Conservation (phyloP, 1,140 invertebrate genomes). For the Ephestia elutella region DNA sequence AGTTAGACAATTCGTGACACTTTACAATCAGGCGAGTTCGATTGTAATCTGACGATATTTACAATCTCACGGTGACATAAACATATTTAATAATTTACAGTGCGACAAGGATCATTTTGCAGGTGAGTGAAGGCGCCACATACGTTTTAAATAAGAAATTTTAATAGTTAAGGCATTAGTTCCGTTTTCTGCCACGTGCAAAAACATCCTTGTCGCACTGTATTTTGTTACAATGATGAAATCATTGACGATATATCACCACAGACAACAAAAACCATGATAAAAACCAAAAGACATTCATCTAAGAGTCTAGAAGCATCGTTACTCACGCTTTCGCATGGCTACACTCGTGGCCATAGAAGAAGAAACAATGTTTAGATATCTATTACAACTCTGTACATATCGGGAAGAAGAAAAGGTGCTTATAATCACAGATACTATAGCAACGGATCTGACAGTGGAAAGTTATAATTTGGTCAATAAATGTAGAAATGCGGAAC, state of each 20-base stretch:
- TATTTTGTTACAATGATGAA: no score
- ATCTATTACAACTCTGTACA: conserved; percentile 33
- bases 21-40: no score
- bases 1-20: no score
- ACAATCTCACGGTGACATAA: no score
- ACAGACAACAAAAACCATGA: conserved; percentile 24
- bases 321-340: conserved; percentile 73
- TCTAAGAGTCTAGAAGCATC: conserved; percentile 58
- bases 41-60: no score
- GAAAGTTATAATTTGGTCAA: neutral
- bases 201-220: no score
- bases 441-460: neutral
- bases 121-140: no score
- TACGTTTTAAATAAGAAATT: no score
- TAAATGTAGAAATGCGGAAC: neutral
- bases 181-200: no score
- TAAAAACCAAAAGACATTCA: conserved; percentile 50
- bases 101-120: no score
- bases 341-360: conserved; percentile 68
- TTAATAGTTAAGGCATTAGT: no score
- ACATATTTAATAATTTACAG: no score
- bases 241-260: conserved; percentile 20
- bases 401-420: conserved; percentile 13
- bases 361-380: conserved; percentile 62
- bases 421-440: neutral